Conservation (phyloP, 2,888 invertebrate species). For the Nomada goodeniana region DNA sequence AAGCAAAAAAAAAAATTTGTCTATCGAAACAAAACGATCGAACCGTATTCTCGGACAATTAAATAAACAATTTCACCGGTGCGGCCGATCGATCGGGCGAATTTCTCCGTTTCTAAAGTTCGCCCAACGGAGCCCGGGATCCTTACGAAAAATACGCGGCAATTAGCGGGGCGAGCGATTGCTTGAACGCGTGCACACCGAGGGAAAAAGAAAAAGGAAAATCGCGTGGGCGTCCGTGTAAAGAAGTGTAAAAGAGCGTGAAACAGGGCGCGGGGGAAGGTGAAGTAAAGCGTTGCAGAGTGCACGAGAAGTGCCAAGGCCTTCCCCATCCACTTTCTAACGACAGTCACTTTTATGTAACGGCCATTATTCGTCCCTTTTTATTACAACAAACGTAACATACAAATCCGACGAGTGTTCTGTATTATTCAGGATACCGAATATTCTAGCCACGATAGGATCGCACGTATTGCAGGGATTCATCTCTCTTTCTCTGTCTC, state of each 20-base stretch:
- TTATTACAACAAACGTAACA: conserved; percentile 81
- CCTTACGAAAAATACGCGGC: conserved; percentile 56
- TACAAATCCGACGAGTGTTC: conserved; percentile 69
- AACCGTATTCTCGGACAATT: conserved; percentile 27
- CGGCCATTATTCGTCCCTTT: conserved; percentile 79
- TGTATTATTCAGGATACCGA: neutral
- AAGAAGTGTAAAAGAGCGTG: conserved; percentile 28
- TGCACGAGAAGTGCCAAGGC: conserved; percentile 71
- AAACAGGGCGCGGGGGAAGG: conserved; percentile 33
- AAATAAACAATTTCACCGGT: conserved; percentile 40
- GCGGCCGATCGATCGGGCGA: conserved; percentile 35
- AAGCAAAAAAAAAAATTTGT: neutral
- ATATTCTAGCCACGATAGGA: conserved; percentile 21
- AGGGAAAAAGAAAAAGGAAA: conserved; percentile 33
- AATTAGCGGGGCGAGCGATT: conserved; percentile 53
- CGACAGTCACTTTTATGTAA: conserved; percentile 81
- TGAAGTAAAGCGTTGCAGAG: conserved; percentile 49
- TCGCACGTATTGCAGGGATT: conserved; percentile 42
- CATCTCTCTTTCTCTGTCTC: neutral
- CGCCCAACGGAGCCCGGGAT: conserved; percentile 23
- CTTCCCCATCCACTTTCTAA: conserved; percentile 77
- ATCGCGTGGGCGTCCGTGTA: conserved; percentile 44
- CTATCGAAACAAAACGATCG: neutral
- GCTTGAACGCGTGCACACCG: neutral
- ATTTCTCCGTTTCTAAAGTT: conserved; percentile 45